Percentiles rank a stretch among this genome's conserved stretches.
Conservation (phyloP, 2,888 invertebrate species). For the Morpho helenor region DNA sequence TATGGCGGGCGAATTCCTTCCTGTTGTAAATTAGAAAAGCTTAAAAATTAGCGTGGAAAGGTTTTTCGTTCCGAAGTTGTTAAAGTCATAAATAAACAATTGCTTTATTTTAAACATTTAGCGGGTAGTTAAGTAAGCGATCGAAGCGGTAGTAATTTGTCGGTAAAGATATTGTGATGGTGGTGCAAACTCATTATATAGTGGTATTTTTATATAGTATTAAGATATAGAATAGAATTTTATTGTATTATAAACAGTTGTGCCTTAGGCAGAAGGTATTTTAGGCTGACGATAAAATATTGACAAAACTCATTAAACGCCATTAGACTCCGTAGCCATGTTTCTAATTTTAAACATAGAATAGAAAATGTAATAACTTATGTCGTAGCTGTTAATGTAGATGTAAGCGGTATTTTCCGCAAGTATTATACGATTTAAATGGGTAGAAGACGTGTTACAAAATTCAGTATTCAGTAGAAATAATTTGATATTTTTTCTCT, state of each 20-base stretch:
- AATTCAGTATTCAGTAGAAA: conserved; percentile 50
- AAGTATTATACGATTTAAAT: conserved; percentile 40
- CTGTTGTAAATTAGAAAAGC: conserved; percentile 61
- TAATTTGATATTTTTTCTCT: conserved; percentile 36
- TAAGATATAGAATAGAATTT: conserved; percentile 56
- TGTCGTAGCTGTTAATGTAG: conserved; percentile 57
- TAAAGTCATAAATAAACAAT: conserved; percentile 36
- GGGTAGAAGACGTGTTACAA: conserved; percentile 37
- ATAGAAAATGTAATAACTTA: conserved; percentile 48
- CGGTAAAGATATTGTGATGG: conserved; percentile 59
- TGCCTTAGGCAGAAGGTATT: conserved; percentile 54
- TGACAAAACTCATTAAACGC: conserved; percentile 20
- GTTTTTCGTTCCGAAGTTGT: conserved; percentile 31
- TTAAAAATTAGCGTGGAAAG: conserved; percentile 41
- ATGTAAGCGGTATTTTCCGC: conserved; percentile 50
- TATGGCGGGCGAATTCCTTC: conserved; percentile 58
- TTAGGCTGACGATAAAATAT: conserved; percentile 27
- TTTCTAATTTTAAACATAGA: conserved; percentile 40
- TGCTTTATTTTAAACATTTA: conserved; percentile 30
- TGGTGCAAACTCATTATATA: conserved; percentile 74
- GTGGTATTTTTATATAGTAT: conserved; percentile 57
- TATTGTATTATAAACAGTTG: conserved; percentile 44
- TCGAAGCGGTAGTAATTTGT: conserved; percentile 27
- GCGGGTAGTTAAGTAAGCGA: conserved; percentile 29
- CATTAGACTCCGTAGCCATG: conserved; percentile 27